These are phyloP conservation scores for Fopius arisanus DNA, from an alignment of 1,140 invertebrate genomes.

Conservation along the genomic window DNA sequence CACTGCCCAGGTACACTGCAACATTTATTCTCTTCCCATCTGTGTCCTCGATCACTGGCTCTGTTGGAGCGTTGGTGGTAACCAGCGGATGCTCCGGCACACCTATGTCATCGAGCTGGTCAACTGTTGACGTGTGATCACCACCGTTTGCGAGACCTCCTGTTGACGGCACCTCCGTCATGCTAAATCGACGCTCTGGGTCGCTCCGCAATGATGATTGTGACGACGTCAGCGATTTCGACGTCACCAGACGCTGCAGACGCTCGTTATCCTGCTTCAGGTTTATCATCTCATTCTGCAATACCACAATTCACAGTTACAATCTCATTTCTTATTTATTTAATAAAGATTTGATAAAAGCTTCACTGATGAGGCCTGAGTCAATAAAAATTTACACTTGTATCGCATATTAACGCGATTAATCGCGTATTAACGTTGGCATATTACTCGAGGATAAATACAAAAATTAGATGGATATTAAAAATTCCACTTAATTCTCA, in stretches of 20 bases:
- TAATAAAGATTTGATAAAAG: too few relatives aligned
- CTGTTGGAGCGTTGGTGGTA: slow-evolving; percentile 64
- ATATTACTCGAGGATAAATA: too few relatives aligned
- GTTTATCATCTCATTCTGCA: slow-evolving; percentile 93
- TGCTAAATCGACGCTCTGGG: slow-evolving; percentile 68
- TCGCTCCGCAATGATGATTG: slow-evolving; percentile 75
- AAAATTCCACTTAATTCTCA: background rate
- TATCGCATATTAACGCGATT: too few relatives aligned
- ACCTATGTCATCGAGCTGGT: slow-evolving; percentile 63
- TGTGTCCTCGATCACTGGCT: slow-evolving; percentile 73
- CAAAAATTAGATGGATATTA: background rate
- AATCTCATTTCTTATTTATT: too few relatives aligned
- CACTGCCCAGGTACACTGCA: slow-evolving; percentile 83
- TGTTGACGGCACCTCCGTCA: slow-evolving; percentile 64
- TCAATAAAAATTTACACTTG: too few relatives aligned
- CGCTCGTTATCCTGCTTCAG: slow-evolving; percentile 97
- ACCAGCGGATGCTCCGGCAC: slow-evolving; percentile 65
- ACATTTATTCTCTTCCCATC: slow-evolving; percentile 87
- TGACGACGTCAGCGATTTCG: slow-evolving; percentile 81
- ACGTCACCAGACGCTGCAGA: slow-evolving; percentile 85
- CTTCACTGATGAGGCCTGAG: too few relatives aligned
- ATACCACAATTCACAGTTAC: too few relatives aligned
- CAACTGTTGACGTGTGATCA: slow-evolving; percentile 52
- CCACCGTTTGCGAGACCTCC: slow-evolving; percentile 61
- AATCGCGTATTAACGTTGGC: too few relatives aligned